These are phyloP conservation scores for Spodoptera exigua DNA, from an alignment of 2,888 invertebrate genomes.

Conservation along the genomic window DNA sequence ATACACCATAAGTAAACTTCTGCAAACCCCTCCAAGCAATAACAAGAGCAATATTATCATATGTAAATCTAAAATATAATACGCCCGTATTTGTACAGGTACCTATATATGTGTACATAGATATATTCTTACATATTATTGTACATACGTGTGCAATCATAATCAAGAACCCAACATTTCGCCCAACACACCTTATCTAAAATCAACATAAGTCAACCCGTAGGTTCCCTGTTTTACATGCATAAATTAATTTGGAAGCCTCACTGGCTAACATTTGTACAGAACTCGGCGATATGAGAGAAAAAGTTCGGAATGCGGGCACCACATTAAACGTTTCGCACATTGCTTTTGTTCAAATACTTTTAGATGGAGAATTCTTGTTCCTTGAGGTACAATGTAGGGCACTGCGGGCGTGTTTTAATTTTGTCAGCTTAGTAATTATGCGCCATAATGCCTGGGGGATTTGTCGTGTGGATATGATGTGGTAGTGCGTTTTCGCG, in stretches of 20 bases:
- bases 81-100: no score
- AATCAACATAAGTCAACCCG: conserved; percentile 14
- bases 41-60: no score
- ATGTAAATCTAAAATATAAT: no score
- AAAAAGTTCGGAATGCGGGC: conserved; percentile 55
- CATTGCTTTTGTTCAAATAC: conserved; percentile 39
- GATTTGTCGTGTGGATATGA: conserved; percentile 29
- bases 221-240: conserved; percentile 18
- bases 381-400: conserved; percentile 34
- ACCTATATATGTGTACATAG: no score
- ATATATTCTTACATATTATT: no score
- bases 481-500: background rate
- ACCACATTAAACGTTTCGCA: conserved; percentile 26
- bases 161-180: conserved; percentile 23
- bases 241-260: conserved; percentile 38
- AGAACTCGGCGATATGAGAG: conserved; percentile 28
- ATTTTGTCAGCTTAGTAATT: conserved; percentile 38
- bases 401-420: conserved; percentile 22
- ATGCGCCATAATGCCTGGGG: conserved; percentile 28
- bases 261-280: conserved; percentile 43
- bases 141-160: conserved; percentile 11
- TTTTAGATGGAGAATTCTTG: conserved; percentile 44
- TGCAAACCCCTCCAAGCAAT: no score
- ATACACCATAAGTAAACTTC: no score
- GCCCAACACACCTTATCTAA: conserved; percentile 21